Percentiles rank a stretch among this genome's conserved stretches.
Conservation (phyloP, 2,888 invertebrate species). For the Ptychoptera albimana region DNA sequence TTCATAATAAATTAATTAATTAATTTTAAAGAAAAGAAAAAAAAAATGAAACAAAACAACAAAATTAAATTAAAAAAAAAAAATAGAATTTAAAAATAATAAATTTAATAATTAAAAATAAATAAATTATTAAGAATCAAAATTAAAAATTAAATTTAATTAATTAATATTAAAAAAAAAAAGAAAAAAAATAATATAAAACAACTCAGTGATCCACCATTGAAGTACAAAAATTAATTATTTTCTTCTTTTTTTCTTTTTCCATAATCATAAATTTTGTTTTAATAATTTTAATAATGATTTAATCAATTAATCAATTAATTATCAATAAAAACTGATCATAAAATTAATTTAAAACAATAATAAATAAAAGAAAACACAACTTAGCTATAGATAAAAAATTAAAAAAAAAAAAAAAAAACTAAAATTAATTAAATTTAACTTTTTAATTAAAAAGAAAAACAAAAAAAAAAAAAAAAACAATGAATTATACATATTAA, state of each 20-base stretch:
- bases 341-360: neutral
- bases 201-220: slow-evolving; percentile 32
- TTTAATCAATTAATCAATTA: slow-evolving; percentile 1
- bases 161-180: slow-evolving; percentile 9
- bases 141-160: slow-evolving; percentile 6
- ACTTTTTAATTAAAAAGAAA: slow-evolving; percentile 1
- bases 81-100: no score
- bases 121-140: no score
- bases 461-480: slow-evolving; percentile 1
- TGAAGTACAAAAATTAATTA: slow-evolving; percentile 27
- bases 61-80: no score
- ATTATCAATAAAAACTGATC: neutral
- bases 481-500: slow-evolving; percentile 1
- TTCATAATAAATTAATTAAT: no score
- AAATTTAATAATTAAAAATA: slow-evolving; percentile 8
- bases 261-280: no score
- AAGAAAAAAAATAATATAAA: slow-evolving; percentile 15
- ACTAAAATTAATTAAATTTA: slow-evolving; percentile 4
- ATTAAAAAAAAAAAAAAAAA: slow-evolving; percentile 1
- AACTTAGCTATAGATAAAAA: slow-evolving; percentile 4
- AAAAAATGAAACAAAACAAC: no score
- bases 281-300: neutral
- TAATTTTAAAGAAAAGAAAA: no score
- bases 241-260: neutral
- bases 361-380: neutral